Conservation (phyloP, 1,140 invertebrate species). For the Steinernema khuongi region DNA sequence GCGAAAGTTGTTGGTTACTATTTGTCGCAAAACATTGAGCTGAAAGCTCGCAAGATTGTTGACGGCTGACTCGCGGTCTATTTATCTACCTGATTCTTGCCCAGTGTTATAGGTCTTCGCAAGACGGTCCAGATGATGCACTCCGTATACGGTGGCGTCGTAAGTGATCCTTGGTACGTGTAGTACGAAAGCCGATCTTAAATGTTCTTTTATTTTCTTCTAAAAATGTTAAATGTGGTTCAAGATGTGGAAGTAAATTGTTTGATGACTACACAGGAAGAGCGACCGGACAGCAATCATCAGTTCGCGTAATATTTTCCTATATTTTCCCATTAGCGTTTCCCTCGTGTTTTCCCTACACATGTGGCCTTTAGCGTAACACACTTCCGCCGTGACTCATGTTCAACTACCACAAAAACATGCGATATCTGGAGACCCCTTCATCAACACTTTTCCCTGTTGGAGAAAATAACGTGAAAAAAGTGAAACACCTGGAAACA, state of each 20-base stretch:
- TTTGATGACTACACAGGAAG: no score
- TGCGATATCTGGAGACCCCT: no score
- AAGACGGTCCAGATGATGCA: slow-evolving; percentile 1
- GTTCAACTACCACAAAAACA: no score
- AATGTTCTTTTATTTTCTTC: no score
- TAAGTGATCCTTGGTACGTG: slow-evolving; percentile 4
- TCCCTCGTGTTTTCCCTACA: no score
- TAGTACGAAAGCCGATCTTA: background rate
- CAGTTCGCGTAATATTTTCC: no score
- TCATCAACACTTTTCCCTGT: background rate
- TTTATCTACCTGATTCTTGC: background rate
- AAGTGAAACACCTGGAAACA: background rate
- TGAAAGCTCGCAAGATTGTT: background rate
- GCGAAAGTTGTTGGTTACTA: background rate
- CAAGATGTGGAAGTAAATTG: no score
- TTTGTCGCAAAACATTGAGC: background rate
- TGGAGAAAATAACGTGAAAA: background rate
- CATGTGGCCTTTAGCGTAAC: no score
- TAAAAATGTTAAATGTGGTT: no score
- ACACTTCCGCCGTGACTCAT: no score
- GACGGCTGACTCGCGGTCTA: background rate
- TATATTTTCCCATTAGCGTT: no score
- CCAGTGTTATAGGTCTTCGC: background rate
- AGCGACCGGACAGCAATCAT: no score
- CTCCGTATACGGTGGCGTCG: background rate